These are phyloP conservation scores for Centropristis striata DNA, from an alignment of 2,113 vertebrate species.

Conservation along the genomic window DNA sequence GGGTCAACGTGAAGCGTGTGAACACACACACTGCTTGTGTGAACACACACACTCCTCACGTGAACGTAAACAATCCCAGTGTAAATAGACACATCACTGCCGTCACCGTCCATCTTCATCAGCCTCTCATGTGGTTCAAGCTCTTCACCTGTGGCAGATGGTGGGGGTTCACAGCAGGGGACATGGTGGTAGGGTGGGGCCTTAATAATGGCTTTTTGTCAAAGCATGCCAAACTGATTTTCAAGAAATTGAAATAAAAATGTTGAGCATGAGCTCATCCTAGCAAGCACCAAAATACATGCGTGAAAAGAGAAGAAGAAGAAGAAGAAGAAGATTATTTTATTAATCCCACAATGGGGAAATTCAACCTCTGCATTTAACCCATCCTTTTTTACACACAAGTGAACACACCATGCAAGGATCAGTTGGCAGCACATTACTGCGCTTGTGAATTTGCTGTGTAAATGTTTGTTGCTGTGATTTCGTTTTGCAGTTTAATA, in stretches of 20 bases:
- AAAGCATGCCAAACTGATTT: neutral
- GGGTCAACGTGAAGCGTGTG: neutral
- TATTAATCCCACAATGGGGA: no score
- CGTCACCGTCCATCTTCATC: constrained; percentile 37
- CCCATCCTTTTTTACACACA: no score
- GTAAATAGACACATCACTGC: constrained; percentile 18
- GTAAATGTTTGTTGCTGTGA: neutral
- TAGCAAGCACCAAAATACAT: no score
- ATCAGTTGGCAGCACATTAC: no score
- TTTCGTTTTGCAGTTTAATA: neutral
- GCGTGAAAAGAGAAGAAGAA: no score
- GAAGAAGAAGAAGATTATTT: no score
- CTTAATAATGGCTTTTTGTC: neutral
- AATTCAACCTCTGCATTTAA: no score
- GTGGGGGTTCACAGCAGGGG: constrained; percentile 18
- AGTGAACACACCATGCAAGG: no score
- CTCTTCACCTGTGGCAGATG: constrained; percentile 56
- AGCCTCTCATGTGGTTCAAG: neutral
- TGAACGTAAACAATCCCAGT: constrained; percentile 29
- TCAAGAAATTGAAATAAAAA: neutral
- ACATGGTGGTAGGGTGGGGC: neutral
- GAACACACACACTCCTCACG: constrained; percentile 22
- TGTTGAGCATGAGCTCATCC: no score
- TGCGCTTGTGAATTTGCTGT: neutral
- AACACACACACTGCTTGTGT: constrained; percentile 24